Evolutionary conservation across 2,888 invertebrate species (phyloP).

Genomic region (Loripinus fragilis): DNA sequence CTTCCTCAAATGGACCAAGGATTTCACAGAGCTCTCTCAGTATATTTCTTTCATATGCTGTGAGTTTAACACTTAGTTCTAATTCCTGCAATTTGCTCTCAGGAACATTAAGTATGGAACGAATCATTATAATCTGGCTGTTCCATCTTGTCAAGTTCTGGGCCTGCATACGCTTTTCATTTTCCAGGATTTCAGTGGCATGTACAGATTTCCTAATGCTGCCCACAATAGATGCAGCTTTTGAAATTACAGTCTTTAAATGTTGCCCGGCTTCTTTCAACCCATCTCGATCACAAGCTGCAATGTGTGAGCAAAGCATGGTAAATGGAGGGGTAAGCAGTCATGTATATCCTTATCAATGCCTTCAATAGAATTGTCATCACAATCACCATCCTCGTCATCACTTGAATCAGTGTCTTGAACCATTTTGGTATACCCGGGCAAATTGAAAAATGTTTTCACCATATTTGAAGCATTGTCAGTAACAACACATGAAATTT

Average conservation of each 20-base stretch:
- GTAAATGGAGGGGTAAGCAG: not conserved
- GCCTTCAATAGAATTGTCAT: too few relatives aligned
- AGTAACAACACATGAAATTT: conserved; percentile 28
- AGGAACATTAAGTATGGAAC: conserved; percentile 26
- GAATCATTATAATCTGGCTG: conserved; percentile 37
- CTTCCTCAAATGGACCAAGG: conserved; percentile 40
- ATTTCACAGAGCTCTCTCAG: too few relatives aligned
- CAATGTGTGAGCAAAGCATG: too few relatives aligned
- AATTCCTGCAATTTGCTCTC: conserved; percentile 29
- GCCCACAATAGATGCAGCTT: too few relatives aligned
- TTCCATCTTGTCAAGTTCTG: too few relatives aligned
- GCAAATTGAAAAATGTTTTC: too few relatives aligned
- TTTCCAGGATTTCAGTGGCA: conserved; percentile 33
- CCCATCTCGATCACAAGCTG: conserved; percentile 18
- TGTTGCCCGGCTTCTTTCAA: conserved; percentile 23
- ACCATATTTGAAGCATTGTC: conserved; percentile 58
- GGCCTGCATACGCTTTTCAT: too few relatives aligned
- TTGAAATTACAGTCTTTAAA: conserved; percentile 23
- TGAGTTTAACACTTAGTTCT: conserved; percentile 21
- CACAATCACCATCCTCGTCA: conserved; percentile 10
- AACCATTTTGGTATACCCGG: too few relatives aligned
- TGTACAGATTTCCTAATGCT: too few relatives aligned
- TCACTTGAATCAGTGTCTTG: conserved; percentile 1
- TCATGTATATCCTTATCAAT: not conserved
- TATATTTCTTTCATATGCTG: conserved; percentile 33